These are phyloP conservation scores for Festucalex cinctus DNA, from an alignment of 2,113 vertebrate species.

Conservation along the genomic window DNA sequence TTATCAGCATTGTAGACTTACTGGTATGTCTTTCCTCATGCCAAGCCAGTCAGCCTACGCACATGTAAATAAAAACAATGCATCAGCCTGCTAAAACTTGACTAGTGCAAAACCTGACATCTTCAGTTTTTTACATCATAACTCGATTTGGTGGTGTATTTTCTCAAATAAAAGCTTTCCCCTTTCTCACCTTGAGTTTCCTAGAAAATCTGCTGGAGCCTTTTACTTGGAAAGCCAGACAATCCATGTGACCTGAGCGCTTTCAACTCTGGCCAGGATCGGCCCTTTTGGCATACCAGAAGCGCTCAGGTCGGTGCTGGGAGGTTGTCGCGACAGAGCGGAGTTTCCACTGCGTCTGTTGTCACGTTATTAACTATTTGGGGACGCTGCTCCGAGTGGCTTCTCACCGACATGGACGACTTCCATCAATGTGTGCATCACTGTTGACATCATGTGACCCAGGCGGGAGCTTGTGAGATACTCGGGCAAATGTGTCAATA, in stretches of 20 bases:
- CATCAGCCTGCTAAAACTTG: neutral
- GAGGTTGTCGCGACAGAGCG: neutral
- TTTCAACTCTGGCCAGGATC: constrained; percentile 26
- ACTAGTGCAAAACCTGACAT: neutral
- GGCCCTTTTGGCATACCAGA: constrained; percentile 8
- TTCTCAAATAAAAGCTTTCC: constrained; percentile 5
- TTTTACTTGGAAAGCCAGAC: constrained; percentile 29
- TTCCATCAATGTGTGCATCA: neutral
- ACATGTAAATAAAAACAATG: neutral
- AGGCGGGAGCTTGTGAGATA: neutral
- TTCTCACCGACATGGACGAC: neutral
- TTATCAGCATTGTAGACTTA: neutral
- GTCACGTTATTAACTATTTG: constrained; percentile 12
- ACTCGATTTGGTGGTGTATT: constrained; percentile 21
- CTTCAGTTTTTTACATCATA: constrained; percentile 12
- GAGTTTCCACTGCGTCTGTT: constrained; percentile 20
- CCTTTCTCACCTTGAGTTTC: constrained; percentile 9
- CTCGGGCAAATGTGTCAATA: constrained; percentile 27
- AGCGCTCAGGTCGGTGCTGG: constrained; percentile 1
- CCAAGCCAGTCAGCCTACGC: no score
- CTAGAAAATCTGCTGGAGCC: constrained; percentile 14
- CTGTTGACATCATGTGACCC: constrained; percentile 7
- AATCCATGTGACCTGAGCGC: constrained; percentile 21
- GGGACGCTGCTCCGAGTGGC: neutral
- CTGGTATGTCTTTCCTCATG: neutral